Conservation (phyloP, 2,797 vertebrate genomes). For the Ispidina lecontei region DNA sequence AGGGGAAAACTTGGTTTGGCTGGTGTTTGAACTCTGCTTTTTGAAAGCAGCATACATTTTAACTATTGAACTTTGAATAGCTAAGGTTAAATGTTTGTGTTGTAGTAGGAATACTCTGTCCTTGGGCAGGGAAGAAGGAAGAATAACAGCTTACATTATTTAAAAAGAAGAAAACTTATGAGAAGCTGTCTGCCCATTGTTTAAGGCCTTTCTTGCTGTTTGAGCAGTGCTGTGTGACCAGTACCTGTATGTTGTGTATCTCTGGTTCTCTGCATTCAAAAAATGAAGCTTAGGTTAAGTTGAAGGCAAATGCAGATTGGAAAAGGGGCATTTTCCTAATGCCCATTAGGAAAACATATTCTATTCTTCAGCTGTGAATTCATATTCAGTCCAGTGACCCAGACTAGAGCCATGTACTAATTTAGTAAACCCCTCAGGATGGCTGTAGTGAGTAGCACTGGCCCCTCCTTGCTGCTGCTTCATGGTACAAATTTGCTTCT, state of each 20-base stretch:
- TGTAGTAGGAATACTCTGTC: background rate
- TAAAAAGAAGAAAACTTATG: background rate
- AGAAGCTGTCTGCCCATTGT: background rate
- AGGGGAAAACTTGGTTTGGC: background rate
- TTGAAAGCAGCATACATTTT: background rate
- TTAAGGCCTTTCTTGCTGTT: background rate
- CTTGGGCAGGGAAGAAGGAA: background rate
- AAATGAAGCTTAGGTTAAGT: background rate
- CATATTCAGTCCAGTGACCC: background rate
- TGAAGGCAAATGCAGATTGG: background rate
- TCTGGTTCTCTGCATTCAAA: background rate
- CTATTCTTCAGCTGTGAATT: background rate
- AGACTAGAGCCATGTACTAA: background rate
- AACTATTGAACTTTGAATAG: background rate
- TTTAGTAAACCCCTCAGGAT: background rate
- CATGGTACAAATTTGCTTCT: background rate
- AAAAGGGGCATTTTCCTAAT: background rate
- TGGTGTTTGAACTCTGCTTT: background rate
- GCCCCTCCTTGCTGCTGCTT: background rate
- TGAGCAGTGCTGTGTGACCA: background rate
- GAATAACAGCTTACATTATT: background rate
- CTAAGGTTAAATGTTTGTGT: background rate
- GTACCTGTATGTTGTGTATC: background rate
- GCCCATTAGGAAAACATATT: background rate
- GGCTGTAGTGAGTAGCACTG: rapidly evolving